Conservation (phyloP, 1,140 invertebrate genomes). For the Drosophila santomea region DNA sequence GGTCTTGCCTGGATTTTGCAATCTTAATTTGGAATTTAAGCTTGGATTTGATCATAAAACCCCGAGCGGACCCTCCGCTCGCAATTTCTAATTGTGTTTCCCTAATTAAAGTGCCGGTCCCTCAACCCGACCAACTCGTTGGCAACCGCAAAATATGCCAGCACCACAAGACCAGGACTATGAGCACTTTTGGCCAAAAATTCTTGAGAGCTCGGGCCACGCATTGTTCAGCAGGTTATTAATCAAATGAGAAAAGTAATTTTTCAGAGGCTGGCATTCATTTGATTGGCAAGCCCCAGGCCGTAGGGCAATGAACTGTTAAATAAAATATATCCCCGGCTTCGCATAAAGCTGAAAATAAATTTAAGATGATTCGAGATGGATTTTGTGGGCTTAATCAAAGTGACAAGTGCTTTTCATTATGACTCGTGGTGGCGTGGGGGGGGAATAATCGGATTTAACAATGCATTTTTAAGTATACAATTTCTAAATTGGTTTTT, state of each 20-base stretch:
- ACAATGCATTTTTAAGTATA: too few relatives aligned
- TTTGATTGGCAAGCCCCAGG: slow-evolving; percentile 41
- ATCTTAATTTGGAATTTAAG: slow-evolving; percentile 64
- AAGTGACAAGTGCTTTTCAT: slow-evolving; percentile 32
- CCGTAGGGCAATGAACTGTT: slow-evolving; percentile 57
- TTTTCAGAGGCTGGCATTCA: slow-evolving; percentile 56
- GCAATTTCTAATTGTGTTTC: slow-evolving; percentile 37
- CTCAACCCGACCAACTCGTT: slow-evolving; percentile 18
- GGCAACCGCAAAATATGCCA: slow-evolving; percentile 42
- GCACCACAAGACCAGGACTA: slow-evolving; percentile 44
- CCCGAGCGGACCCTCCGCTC: slow-evolving; percentile 17
- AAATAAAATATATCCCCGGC: slow-evolving; percentile 48
- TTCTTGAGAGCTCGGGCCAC: background rate
- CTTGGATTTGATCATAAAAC: slow-evolving; percentile 35
- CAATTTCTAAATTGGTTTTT: too few relatives aligned
- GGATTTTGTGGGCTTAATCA: slow-evolving; percentile 26
- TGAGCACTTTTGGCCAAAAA: slow-evolving; percentile 30
- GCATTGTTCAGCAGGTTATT: slow-evolving; percentile 45
- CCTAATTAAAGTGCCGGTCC: slow-evolving; percentile 50
- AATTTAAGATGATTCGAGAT: slow-evolving; percentile 25
- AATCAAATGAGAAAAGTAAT: slow-evolving; percentile 56
- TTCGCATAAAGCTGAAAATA: slow-evolving; percentile 21
- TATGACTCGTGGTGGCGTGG: background rate
- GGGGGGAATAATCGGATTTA: too few relatives aligned
- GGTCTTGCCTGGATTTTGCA: slow-evolving; percentile 31